Conservation (phyloP, 2,113 vertebrate genomes). For the Chinchilla lanigera region DNA sequence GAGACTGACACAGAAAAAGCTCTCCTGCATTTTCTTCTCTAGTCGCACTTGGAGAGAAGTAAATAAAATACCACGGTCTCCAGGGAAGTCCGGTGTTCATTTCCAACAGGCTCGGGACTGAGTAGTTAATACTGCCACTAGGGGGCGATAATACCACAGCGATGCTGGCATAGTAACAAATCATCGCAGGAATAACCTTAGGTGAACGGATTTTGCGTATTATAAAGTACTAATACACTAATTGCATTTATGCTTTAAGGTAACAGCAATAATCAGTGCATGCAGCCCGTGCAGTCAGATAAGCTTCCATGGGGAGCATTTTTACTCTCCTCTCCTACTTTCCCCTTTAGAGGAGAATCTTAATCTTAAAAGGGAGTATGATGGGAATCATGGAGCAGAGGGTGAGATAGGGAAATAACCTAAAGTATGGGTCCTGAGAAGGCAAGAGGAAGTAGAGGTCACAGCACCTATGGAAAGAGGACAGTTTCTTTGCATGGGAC, state of each 20-base stretch:
- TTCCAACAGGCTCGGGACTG: neutral
- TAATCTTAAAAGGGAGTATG: neutral
- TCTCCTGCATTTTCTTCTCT: neutral
- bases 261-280: neutral
- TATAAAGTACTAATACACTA: slow-evolving; percentile 54
- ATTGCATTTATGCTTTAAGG: slow-evolving; percentile 47
- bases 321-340: neutral
- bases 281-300: neutral
- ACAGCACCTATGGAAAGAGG: neutral
- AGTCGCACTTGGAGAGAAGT: neutral
- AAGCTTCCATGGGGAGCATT: neutral
- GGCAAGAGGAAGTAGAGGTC: neutral
- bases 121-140: slow-evolving; percentile 77
- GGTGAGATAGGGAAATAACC: neutral
- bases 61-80: neutral
- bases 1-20: neutral
- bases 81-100: neutral
- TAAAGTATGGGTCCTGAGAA: neutral
- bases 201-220: slow-evolving; percentile 52
- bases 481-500: neutral
- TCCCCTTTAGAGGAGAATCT: neutral
- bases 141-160: slow-evolving; percentile 73
- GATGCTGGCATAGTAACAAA: slow-evolving; percentile 8
- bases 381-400: neutral
- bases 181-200: slow-evolving; percentile 48